Base-by-base conservation (phyloP, 2,797 vertebrate genomes). In the Clarias pachynema region DNA sequence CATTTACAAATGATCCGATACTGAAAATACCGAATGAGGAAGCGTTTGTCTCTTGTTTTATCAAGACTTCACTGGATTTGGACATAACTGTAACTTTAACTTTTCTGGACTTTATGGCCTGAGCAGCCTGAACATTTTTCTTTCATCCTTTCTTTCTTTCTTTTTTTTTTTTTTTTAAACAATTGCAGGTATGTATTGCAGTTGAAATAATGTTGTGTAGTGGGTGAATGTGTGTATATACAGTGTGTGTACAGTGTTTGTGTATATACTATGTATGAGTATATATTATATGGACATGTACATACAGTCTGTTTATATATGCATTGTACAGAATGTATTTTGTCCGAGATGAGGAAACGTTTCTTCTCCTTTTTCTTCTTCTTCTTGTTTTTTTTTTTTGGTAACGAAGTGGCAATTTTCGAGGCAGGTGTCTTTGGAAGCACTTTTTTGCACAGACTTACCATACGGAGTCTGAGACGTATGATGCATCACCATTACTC, bases 241-340 rank as follows among this genome's bases (percentile, higher is more conserved):
- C 62, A 89, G 93, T 90, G 89, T 88, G 89, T 92, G 90, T 94
- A 91, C 92, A 92, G 92, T 92, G 89, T 93, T 85, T 93, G 92
- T 95, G 93, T 95, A 95, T 93, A 95, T 95, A 95, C 91, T 92
- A 91, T 94, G 94, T 90, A 91, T 93, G 94, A 53, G 83, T 88
- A 86, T 89, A 87, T 69, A 88, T 86, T 87, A 79, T 81, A 86
- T 83, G 85, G 85, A 86, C 68, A 53, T 93, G 93, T 94, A 95
- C 93, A 96, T 95, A 95, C 90, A 81, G 91, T 94, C 92, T 93
- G 94, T 95, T 95, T 95, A 93, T 94, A 95, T 92, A 95, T 94
- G 94, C 94, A 94, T 93, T 95, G 95, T 95, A 95, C 94, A 95
- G 93, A 89, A 86, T 90, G 88, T 90, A 78, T 93, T 94, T 93